Evolutionary conservation across 37 sponge, comb jelly and placozoan genomes (phyloP), one percentile per base, ranked within the genome.

Genomic region (Chondrosia reniformis): DNA sequence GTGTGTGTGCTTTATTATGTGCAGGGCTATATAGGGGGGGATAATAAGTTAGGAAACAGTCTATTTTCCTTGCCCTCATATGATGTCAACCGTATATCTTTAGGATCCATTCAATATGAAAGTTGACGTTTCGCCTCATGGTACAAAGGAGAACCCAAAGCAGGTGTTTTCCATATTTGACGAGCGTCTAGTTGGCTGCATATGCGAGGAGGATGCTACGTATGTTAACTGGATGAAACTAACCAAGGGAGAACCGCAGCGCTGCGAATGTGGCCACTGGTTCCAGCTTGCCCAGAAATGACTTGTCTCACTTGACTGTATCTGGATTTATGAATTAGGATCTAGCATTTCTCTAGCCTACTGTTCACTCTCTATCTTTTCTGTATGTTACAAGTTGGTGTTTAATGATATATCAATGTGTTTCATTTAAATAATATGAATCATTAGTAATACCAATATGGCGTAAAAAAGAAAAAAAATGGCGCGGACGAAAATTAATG

Each of bases 21-120:
- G 9, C 37, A 5, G 38, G 9, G 5, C 19, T 33, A 4, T 40
- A 8, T 66, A 6, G 9, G 38, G 5, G 38, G 19, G 37, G 3
- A 34, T 31, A 19, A 7, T 13, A 19, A 6, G 17, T 19, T 59
- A 49, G 15, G 10, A 19, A 10, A 49, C 52, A 49, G 52, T 15
- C 15, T 49, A 10, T 19, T 10, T 49, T 49, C 15, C 15, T 10
- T 10, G 52, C 52, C 10, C 52, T 49, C 10, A 15, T 15, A 49
- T 49, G 52, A 49, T 49, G 10, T 49, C 15, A 19, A 49, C 52
- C 15, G 15, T 19, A 49, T 15, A 49, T 21, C 9, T 55, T 42
- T 56, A 95, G 96, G 91, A 95, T 72, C 96, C 96, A 1, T 95
- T 93, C 77, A 89, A 86, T 62, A 88, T 95, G 91, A 39, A 67